Percentiles rank a stretch among this genome's conserved stretches.
Conservation (phyloP, 2,797 vertebrate species). For the Tragopan temminckii region DNA sequence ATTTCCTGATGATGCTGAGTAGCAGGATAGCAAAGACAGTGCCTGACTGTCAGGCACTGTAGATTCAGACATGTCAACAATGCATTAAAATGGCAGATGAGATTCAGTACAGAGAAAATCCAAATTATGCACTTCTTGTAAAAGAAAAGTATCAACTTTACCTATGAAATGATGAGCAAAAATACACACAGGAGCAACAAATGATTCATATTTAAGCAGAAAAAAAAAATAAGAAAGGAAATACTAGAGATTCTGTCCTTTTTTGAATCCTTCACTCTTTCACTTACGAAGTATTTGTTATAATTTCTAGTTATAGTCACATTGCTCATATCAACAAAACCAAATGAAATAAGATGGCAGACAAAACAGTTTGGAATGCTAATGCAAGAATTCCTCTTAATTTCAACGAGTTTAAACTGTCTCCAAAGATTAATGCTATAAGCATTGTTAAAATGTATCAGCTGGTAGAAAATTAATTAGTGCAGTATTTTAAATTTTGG, state of each 20-base stretch:
- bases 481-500: background rate
- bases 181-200: background rate
- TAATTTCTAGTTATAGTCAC: background rate
- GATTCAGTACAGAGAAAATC: background rate
- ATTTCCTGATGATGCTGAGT: background rate
- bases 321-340: background rate
- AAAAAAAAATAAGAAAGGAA: background rate
- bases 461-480: constrained; percentile 8
- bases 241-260: background rate
- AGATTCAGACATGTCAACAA: background rate
- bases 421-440: background rate
- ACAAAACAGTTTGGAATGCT: background rate
- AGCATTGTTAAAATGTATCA: background rate
- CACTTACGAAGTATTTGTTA: background rate
- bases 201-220: background rate
- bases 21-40: background rate
- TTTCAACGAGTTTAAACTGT: background rate
- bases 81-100: background rate
- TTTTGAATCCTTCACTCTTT: background rate
- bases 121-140: background rate
- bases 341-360: background rate
- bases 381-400: background rate
- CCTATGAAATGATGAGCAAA: background rate
- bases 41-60: background rate
- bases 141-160: background rate